These are phyloP conservation scores for Lepidotrigona ventralis DNA, from an alignment of 1,140 invertebrate species.

Conservation along the genomic window DNA sequence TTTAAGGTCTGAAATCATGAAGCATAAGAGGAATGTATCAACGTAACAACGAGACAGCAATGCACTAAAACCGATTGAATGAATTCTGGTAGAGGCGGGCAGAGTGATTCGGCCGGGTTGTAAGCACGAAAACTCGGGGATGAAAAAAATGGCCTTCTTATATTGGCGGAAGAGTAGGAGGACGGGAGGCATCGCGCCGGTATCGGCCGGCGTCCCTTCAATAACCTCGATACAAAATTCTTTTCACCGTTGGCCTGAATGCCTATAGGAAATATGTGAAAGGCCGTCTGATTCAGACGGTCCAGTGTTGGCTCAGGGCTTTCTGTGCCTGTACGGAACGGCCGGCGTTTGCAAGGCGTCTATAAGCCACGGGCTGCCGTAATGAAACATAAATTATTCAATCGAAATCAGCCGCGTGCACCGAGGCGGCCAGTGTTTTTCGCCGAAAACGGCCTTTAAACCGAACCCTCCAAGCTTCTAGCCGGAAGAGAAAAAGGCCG, in stretches of 20 bases:
- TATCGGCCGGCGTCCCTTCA: slow-evolving; percentile 75
- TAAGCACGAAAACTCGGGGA: neutral
- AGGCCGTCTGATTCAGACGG: slow-evolving; percentile 71
- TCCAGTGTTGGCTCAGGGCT: slow-evolving; percentile 74
- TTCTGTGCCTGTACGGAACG: slow-evolving; percentile 74
- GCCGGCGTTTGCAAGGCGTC: slow-evolving; percentile 76
- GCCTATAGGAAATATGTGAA: slow-evolving; percentile 80
- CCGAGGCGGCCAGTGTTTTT: slow-evolving; percentile 57
- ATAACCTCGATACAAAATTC: slow-evolving; percentile 81
- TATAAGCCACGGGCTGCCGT: slow-evolving; percentile 74
- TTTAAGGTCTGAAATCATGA: no score
- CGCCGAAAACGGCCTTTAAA: slow-evolving; percentile 71
- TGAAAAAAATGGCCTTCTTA: slow-evolving; percentile 26
- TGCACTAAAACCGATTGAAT: neutral
- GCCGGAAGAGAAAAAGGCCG: slow-evolving; percentile 62
- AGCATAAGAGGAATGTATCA: neutral
- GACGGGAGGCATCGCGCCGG: slow-evolving; percentile 47
- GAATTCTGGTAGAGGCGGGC: neutral
- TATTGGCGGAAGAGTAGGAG: slow-evolving; percentile 19
- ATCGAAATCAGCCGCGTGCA: slow-evolving; percentile 77
- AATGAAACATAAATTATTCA: slow-evolving; percentile 81
- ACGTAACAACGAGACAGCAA: neutral
- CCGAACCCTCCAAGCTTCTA: slow-evolving; percentile 66
- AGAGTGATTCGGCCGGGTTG: neutral
- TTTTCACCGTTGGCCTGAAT: slow-evolving; percentile 76